phyloP scores from a whole-genome alignment of 2,888 invertebrate genomes.

The Agrilus mali region DNA sequence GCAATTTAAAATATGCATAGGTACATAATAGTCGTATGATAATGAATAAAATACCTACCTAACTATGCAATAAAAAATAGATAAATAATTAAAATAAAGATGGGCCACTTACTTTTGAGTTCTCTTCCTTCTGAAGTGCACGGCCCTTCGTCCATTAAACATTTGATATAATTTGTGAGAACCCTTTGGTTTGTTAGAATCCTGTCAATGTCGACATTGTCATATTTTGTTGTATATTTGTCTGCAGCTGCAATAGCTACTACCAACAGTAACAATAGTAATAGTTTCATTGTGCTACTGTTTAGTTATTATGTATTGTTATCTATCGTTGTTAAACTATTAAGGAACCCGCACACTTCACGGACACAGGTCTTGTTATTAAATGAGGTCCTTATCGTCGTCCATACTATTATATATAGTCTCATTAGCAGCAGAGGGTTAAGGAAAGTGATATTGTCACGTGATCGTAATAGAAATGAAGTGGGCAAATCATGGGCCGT shows the following conservation, averaged over 20 bases:
- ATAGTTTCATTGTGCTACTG: too few relatives aligned
- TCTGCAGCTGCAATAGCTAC: conserved; percentile 19
- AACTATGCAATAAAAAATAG: too few relatives aligned
- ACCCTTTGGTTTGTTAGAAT: conserved; percentile 43
- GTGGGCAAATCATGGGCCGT: too few relatives aligned
- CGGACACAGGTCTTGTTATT: too few relatives aligned
- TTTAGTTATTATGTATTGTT: background rate
- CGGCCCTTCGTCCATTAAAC: conserved; percentile 45
- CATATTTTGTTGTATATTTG: conserved; percentile 38
- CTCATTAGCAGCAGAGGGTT: conserved; percentile 14
- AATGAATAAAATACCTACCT: too few relatives aligned
- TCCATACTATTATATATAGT: conserved; percentile 10
- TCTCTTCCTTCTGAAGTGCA: conserved; percentile 48
- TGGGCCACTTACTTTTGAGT: conserved; percentile 41
- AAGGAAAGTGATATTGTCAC: conserved; percentile 25
- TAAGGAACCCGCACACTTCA: too few relatives aligned
- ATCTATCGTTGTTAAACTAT: too few relatives aligned
- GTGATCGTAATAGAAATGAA: conserved; percentile 12
- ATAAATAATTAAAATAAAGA: conserved; percentile 1
- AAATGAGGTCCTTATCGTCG: too few relatives aligned
- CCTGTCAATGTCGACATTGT: conserved; percentile 44
- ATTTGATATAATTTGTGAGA: conserved; percentile 47
- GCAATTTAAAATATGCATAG: too few relatives aligned
- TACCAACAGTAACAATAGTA: conserved; percentile 22
- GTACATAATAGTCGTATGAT: too few relatives aligned